phyloP scores from a whole-genome alignment of 1,140 invertebrate genomes.

The Galendromus occidentalis region DNA sequence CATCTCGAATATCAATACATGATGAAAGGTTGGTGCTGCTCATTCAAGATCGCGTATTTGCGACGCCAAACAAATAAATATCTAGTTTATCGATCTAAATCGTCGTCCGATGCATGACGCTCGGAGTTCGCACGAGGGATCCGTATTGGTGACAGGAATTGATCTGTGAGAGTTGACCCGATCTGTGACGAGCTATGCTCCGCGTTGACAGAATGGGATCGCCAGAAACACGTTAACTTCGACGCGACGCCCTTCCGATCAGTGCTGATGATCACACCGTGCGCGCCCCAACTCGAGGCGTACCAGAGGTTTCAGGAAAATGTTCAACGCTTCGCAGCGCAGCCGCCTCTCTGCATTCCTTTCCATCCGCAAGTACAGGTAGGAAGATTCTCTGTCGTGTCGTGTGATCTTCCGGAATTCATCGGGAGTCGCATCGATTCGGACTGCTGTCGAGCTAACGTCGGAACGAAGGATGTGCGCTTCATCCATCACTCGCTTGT shows the following conservation, averaged over 20 bases:
- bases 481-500: conserved; percentile 37
- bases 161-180: too few species aligned
- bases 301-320: conserved; percentile 17
- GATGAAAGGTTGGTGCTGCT: conserved; percentile 41
- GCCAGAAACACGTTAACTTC: background rate
- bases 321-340: conserved; percentile 35
- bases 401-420: too few species aligned
- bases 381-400: conserved; percentile 4
- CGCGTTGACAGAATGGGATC: conserved; percentile 15
- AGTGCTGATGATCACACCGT: conserved; percentile 46
- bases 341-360: conserved; percentile 47
- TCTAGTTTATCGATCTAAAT: too few species aligned
- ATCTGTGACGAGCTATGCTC: too few species aligned
- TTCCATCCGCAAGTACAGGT: conserved; percentile 40
- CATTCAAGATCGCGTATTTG: too few species aligned
- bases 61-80: too few species aligned
- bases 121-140: too few species aligned
- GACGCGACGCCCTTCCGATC: conserved; percentile 38
- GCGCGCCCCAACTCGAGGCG: conserved; percentile 35
- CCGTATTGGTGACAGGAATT: too few species aligned
- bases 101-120: too few species aligned
- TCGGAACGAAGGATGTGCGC: too few species aligned
- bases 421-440: too few species aligned
- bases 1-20: conserved; percentile 41
- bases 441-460: too few species aligned